phyloP scores from a whole-genome alignment of 2,113 vertebrate species.

The Channa maculata region DNA sequence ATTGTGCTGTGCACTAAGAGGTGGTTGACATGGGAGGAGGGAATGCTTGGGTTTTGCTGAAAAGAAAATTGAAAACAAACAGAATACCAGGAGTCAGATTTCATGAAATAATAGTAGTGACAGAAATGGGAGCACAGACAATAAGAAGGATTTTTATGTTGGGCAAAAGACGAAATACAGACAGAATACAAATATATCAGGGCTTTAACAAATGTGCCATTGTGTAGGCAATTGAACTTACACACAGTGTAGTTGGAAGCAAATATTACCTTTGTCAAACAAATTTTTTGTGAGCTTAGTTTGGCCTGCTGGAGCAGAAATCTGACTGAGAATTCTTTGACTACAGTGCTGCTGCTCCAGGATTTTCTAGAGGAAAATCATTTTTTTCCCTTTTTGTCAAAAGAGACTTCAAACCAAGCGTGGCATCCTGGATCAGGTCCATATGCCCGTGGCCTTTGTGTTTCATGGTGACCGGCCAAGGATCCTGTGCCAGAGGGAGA shows the following conservation, averaged over 20 bases:
- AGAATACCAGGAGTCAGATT: conserved; percentile 89
- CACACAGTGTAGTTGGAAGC: conserved; percentile 51
- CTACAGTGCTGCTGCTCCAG: conserved; percentile 35
- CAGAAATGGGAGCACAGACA: conserved; percentile 87
- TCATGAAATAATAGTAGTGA: conserved; percentile 91
- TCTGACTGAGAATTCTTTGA: conserved; percentile 51
- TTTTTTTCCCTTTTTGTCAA: conserved; percentile 43
- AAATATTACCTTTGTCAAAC: conserved; percentile 65
- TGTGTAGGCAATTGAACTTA: conserved; percentile 72
- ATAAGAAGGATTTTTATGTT: conserved; percentile 86
- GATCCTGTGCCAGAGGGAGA: conserved; percentile 47
- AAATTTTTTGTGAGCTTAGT: conserved; percentile 45
- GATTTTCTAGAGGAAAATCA: conserved; percentile 35
- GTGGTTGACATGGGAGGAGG: conserved; percentile 50
- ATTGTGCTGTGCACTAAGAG: conserved; percentile 24
- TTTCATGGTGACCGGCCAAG: conserved; percentile 66
- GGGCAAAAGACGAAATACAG: conserved; percentile 65
- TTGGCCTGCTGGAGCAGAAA: conserved; percentile 40
- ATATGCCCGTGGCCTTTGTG: conserved; percentile 60
- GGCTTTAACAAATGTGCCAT: conserved; percentile 85
- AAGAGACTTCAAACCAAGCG: conserved; percentile 57
- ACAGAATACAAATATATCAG: conserved; percentile 85
- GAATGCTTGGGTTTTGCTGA: conserved; percentile 85
- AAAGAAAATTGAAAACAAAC: conserved; percentile 92
- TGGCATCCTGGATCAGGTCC: conserved; percentile 57